Evolutionary conservation across 2,113 vertebrate genomes (phyloP), one percentile per base, ranked within the genome.

Genomic region (Isichthys henryi): DNA sequence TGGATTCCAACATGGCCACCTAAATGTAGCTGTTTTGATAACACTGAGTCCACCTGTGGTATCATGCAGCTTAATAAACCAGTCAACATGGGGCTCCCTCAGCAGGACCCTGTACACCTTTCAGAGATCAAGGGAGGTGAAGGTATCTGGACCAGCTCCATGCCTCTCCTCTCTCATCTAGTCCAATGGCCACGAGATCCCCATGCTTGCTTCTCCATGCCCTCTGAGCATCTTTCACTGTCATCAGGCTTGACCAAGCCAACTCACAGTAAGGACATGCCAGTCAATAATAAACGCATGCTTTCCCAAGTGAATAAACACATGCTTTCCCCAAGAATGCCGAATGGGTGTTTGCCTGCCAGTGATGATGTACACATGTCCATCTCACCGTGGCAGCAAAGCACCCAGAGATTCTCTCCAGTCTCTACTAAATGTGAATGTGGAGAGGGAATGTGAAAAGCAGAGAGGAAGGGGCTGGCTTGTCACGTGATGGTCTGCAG

Each of bases 201-300:
- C 35, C 70, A 39, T 66, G 10, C 31, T 39, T 77, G 70, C 62
- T 66, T 77, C 70, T 48, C 80, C 82, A 84, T 43, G 39, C 15
- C 0, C 2, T 48, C 2, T n/a, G 8, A 23, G 21, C 39, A 21
- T 45, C 82, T 0, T n/a, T n/a, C 82, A 48, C 43, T 9, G 43
- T 3, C 80, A 43, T 83, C 85, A 53, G 91, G 92, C 93, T 94
- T 90, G 90, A 92, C 91, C 92, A 91, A 87, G 90, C 89, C 88
- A 9, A 70, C 31, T 90, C n/a, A 88, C 21, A 89, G 58, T 17
- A n/a, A 13, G n/a, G n/a, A 13, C n/a, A 31, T 3, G 10, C 62
- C 62, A 70, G 27, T 31, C 62, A 31, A 27, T 31, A 70, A 31
- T 31, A 31, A 70, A 70, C 9, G 0, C 8, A 27, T 50, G 66